These are phyloP conservation scores for Torymus texanus DNA, from an alignment of 2,888 invertebrate species.

Conservation along the genomic window DNA sequence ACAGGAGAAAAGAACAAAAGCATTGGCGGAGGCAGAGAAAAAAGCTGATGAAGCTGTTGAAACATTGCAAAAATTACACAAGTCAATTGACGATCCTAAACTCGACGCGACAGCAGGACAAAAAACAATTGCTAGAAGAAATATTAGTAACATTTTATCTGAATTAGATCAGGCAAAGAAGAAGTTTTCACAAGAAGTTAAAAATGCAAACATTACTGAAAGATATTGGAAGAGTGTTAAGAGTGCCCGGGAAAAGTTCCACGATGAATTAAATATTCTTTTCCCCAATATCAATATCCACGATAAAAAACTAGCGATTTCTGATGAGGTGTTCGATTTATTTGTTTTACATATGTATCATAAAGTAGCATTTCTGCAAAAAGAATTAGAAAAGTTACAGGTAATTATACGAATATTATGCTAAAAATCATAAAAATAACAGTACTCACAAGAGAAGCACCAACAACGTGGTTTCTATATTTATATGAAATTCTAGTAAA, in stretches of 20 bases:
- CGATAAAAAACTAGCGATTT: constrained; percentile 80
- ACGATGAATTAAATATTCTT: constrained; percentile 82
- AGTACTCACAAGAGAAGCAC: too few species aligned
- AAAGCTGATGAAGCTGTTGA: constrained; percentile 78
- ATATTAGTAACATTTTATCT: constrained; percentile 74
- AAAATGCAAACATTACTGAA: constrained; percentile 81
- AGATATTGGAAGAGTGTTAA: constrained; percentile 90
- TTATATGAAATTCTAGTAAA: too few species aligned
- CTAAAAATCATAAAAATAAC: too few species aligned
- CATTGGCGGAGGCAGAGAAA: constrained; percentile 78
- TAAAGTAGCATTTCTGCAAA: constrained; percentile 85
- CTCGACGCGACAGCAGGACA: constrained; percentile 72
- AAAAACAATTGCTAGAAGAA: constrained; percentile 69
- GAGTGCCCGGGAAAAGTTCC: constrained; percentile 79
- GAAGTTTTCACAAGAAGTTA: constrained; percentile 78
- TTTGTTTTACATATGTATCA: constrained; percentile 87
- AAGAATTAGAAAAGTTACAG: constrained; percentile 85
- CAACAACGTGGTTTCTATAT: too few species aligned
- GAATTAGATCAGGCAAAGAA: constrained; percentile 80
- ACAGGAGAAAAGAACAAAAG: constrained; percentile 78
- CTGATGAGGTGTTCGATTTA: constrained; percentile 84
- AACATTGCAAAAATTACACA: constrained; percentile 74
- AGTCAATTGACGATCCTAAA: constrained; percentile 73
- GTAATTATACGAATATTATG: constrained; percentile 66
- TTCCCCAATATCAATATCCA: constrained; percentile 84